Base-by-base conservation (phyloP, 2,113 vertebrate species). In the Urocolius indicus region DNA sequence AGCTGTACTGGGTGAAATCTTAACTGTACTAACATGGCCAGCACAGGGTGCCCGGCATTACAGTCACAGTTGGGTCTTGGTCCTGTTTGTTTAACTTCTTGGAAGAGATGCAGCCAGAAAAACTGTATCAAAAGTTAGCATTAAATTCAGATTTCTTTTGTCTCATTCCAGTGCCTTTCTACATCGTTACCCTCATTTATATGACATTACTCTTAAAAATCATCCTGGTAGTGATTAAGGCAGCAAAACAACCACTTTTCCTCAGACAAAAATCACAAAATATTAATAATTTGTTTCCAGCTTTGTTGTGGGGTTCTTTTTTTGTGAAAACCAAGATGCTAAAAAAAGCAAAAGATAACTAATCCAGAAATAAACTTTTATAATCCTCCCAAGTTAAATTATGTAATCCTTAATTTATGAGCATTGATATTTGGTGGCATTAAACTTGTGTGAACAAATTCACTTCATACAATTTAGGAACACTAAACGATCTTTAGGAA, bases 371-470 rank as follows among this genome's bases (percentile, higher is more conserved):
- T 68, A 87, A 95, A 81, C 58, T 92, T 95, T 23, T 55, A 78
- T 77, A 96, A 95, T 9, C 21, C n/a, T 94, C 52, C 49, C 69
- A 91, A 94, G 96, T 95, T 90, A 97, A 83, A 95, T 74, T 24
- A 41, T 26, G 34, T 90, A 95, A 96, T 97, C 97, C 51, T 91
- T 87, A 91, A 63, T 41, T 94, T 92, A 90, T 23, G 52, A 96
- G 51, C 52, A 91, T 22, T 72, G 79, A 72, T 84, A 94, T 97
- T 94, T 95, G 94, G 74, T 90, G 81, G 72, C 87, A 95, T 93
- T 90, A 86, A 75, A 97, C 91, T 96, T 96, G 92, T 52, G 84
- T 9, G 94, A 96, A 96, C 68, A 96, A 95, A 96, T 97, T 93
- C 84, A 73, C 79, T 95, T 96, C 93, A 89, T 66, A 61, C 68